phyloP scores from a whole-genome alignment of 92 coral and sea anemone species.

The Phenganax subtilis region DNA sequence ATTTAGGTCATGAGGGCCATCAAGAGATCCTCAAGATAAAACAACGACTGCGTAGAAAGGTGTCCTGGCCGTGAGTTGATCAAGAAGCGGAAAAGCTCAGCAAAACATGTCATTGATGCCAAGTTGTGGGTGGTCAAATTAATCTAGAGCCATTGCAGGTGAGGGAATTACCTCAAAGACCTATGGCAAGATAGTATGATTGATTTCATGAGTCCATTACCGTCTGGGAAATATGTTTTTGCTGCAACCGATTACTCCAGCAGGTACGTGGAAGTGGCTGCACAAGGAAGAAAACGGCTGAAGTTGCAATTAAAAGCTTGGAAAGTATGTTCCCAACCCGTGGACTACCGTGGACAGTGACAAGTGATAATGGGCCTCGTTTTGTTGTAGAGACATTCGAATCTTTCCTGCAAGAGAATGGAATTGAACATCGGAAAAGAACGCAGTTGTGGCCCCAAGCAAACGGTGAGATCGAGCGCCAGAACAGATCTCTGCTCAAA shows the following conservation, averaged over 20 bases:
- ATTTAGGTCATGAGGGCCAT: slow-evolving; percentile 40
- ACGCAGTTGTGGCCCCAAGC: slow-evolving; percentile 54
- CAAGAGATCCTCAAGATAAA: slow-evolving; percentile 52
- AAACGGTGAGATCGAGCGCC: slow-evolving; percentile 50
- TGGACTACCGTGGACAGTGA: slow-evolving; percentile 47
- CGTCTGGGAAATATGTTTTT: slow-evolving; percentile 19
- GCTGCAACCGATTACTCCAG: slow-evolving; percentile 53
- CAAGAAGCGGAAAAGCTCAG: slow-evolving; percentile 39
- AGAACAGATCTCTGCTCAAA: slow-evolving; percentile 50
- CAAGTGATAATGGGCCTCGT: slow-evolving; percentile 50
- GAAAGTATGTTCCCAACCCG: slow-evolving; percentile 35
- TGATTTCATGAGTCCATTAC: slow-evolving; percentile 42
- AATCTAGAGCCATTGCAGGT: background rate
- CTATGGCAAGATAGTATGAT: slow-evolving; percentile 46
- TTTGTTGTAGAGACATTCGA: slow-evolving; percentile 35
- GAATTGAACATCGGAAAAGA: slow-evolving; percentile 40
- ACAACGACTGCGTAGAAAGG: slow-evolving; percentile 45
- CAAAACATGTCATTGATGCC: slow-evolving; percentile 38
- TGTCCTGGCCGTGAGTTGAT: slow-evolving; percentile 53
- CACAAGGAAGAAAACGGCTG: slow-evolving; percentile 16
- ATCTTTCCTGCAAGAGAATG: slow-evolving; percentile 30
- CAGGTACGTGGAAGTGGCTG: slow-evolving; percentile 43
- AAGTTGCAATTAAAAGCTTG: slow-evolving; percentile 20
- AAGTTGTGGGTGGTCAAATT: background rate
- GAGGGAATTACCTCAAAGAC: slow-evolving; percentile 39